Base-by-base conservation (phyloP, 2,888 invertebrate genomes). In the Shargacucullia verbasci region DNA sequence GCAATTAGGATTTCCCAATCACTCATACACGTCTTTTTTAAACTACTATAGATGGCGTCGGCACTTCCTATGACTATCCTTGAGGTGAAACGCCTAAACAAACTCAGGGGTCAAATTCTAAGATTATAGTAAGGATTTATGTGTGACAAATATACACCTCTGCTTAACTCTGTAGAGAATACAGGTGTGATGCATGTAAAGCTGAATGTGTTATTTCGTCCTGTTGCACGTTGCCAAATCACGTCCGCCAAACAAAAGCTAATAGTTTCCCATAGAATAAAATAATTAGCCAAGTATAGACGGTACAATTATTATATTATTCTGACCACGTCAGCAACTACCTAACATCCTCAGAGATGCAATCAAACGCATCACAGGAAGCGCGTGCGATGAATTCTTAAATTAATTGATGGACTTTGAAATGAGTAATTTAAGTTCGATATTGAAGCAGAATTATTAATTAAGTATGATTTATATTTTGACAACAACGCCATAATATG, bases 291-390 rank as follows among this genome's bases (percentile, higher is more conserved):
- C 48, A 62, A 62, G 41, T 59, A 60, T 20, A 59, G 54, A 41
- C 44, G 27, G 39, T 13, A 27, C 14, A 45, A 41, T 56, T 56
- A 44, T 41, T 58, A 53, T 53, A 44, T 27, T 56, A 84, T 82
- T 76, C 85, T 12, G 3, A 14, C 31, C 85, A 84, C 82, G 83
- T 75, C 44, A 58, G 58, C 75, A 47, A 58, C 43, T 62, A 64
- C 60, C 69, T 65, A 70, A 78, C 80, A 84, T 84, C 82, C 81
- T 84, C 73, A 69, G 71, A 80, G 82, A 84, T 85, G 81, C 76
- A 78, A 82, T 84, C 79, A 78, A 50, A 73, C 72, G 73, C 71
- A 67, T 43, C 46, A 31, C 82, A 79, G 84, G 85, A 86, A 81
- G 79, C 76, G 76, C 81, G 85, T 81, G 85, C 53, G 67, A 11